Base-by-base conservation (phyloP, 2,888 invertebrate species). In the Camptogramma bilineatum region DNA sequence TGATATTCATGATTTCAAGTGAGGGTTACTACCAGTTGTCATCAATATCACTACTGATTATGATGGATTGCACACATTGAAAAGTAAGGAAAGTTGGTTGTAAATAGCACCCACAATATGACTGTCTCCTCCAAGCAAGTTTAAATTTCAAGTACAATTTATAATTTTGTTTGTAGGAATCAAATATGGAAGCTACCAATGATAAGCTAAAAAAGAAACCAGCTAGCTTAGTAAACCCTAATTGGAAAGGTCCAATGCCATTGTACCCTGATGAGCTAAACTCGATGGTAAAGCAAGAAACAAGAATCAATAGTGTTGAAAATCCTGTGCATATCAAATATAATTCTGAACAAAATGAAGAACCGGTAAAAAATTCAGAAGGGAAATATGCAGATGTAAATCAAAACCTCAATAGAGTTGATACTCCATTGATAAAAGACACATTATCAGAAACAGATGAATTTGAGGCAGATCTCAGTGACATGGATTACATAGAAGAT, bases 191-290 rank as follows among this genome's bases (percentile, higher is more conserved):
- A 19, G 52, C 52, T 10, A 10, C 39, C 24, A 17, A 17, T 13
- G 10, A 31, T 0, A 31, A 51, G 18, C 16, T 46, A n/a, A 46
- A 51, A 19, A 47, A 2, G 1, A 76, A 72, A 0, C 67, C 75
- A 5, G 67, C 77, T 0, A 71, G 66, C 0, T 52, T 83, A 0
- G 67, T 81, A 2, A 89, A 88, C 31, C 82, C 79, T 0, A 89
- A 90, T 50, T 90, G 90, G 90, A 89, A 90, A 66, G 85, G 85
- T 0, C 82, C 89, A 0, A 83, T 87, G 78, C 89, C 88, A 0
- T 58, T 90, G 0, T 87, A 89, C 46, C 86, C 87, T 0, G 88
- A 90, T 5, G 91, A 91, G 66, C 50, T 92, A 0, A 83, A 77
- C 16, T 74, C 82, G 0, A 81, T 88, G 70, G 73, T 86, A 4